Percentiles rank a stretch among this genome's conserved stretches.
These are phyloP conservation scores for Distichodus sexfasciatus DNA, from an alignment of 2,797 vertebrate genomes.

Conservation along the genomic window DNA sequence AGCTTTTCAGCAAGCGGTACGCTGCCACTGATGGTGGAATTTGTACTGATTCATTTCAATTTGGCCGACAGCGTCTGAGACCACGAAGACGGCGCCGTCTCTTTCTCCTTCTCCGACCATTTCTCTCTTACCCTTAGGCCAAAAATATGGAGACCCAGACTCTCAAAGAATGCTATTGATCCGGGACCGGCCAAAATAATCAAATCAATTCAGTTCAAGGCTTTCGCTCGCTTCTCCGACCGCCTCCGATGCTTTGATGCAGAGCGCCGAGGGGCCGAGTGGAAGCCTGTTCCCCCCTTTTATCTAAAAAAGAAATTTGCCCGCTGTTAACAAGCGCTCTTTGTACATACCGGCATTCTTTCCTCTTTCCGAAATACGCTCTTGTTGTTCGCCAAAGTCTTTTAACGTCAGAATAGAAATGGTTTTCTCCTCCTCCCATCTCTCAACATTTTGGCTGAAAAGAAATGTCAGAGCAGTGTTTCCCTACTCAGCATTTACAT, in stretches of 20 bases:
- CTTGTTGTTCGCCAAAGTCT: background rate
- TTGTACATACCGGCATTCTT: slow-evolving; percentile 13
- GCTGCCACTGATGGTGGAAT: slow-evolving; percentile 2
- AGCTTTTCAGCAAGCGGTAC: background rate
- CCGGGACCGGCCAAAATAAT: slow-evolving; percentile 80
- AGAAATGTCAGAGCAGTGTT: background rate
- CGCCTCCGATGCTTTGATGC: slow-evolving; percentile 43
- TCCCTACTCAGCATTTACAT: background rate
- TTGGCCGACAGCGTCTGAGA: slow-evolving; percentile 5
- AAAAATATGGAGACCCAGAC: slow-evolving; percentile 15
- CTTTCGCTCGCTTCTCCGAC: slow-evolving; percentile 65
- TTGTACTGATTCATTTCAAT: slow-evolving; percentile 13
- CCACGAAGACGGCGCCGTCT: background rate
- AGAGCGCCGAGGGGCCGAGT: background rate
- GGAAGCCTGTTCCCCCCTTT: slow-evolving; percentile 16
- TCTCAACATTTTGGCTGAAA: background rate
- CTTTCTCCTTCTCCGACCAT: slow-evolving; percentile 5
- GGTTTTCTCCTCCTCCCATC: background rate
- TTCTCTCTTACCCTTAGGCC: slow-evolving; percentile 21
- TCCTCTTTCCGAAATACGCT: background rate
- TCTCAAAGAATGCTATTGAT: slow-evolving; percentile 84
- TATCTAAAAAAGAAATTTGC: slow-evolving; percentile 36
- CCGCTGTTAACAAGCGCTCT: slow-evolving; percentile 27
- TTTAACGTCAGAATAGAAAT: slow-evolving; percentile 1
- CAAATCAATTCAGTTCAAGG: slow-evolving; percentile 83